These are phyloP conservation scores for Diacarnus erythraeanus DNA, from an alignment of 37 sponge, comb jelly and placozoan species.

Conservation along the genomic window DNA sequence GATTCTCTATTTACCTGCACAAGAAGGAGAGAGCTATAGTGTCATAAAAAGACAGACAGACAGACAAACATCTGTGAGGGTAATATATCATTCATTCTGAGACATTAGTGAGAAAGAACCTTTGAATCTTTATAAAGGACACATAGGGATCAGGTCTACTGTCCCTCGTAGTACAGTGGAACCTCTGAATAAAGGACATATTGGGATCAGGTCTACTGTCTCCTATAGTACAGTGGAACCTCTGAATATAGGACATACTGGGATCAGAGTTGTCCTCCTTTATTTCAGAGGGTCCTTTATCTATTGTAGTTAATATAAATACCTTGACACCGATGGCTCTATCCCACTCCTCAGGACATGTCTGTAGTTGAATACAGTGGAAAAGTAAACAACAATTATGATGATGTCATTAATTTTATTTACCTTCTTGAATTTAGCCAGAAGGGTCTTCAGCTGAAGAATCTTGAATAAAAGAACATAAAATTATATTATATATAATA, in stretches of 20 bases:
- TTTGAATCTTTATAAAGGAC: too few species aligned
- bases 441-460: conserved; percentile 55
- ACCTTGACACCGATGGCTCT: conserved; percentile 21
- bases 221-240: too few species aligned
- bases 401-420: background rate
- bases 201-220: too few species aligned
- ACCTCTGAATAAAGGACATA: too few species aligned
- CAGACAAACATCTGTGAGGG: conserved; percentile 6
- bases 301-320: background rate
- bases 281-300: too few species aligned
- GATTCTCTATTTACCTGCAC: conserved; percentile 35
- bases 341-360: conserved; percentile 71
- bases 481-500: background rate
- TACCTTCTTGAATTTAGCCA: conserved; percentile 69
- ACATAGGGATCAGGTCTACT: too few species aligned
- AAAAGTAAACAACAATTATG: background rate
- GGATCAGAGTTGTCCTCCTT: too few species aligned
- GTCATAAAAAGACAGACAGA: background rate
- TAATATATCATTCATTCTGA: too few species aligned
- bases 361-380: conserved; percentile 24
- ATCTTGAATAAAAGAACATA: conserved; percentile 18
- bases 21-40: background rate
- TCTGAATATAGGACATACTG: too few species aligned
- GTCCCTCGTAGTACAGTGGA: too few species aligned
- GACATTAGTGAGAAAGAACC: too few species aligned